These are phyloP conservation scores for Drosophila melanica DNA, from an alignment of 1,140 invertebrate genomes.

Conservation along the genomic window DNA sequence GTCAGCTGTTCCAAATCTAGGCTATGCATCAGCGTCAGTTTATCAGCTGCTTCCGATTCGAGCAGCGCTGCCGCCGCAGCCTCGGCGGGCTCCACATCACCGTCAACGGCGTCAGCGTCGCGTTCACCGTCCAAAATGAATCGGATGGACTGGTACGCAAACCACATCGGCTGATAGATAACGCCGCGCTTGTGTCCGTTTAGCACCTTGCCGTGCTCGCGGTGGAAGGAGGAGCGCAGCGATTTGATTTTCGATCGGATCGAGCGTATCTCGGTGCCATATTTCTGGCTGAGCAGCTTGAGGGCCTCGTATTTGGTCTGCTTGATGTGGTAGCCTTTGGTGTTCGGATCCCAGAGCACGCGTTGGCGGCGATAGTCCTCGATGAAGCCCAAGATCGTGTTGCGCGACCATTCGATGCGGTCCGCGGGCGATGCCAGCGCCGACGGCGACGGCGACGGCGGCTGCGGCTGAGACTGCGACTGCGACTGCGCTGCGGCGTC, in stretches of 20 bases:
- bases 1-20: constrained; percentile 73
- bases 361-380: constrained; percentile 78
- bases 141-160: constrained; percentile 80
- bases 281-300: constrained; percentile 74
- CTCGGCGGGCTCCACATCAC: constrained; percentile 33
- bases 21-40: constrained; percentile 69
- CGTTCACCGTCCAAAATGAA: constrained; percentile 78
- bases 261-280: constrained; percentile 79
- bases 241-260: constrained; percentile 82
- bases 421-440: constrained; percentile 49
- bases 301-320: constrained; percentile 81
- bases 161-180: constrained; percentile 83
- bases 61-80: constrained; percentile 27
- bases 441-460: constrained; percentile 33
- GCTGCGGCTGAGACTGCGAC: constrained; percentile 4
- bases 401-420: constrained; percentile 80
- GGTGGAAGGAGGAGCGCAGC: constrained; percentile 78
- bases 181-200: constrained; percentile 74
- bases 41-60: constrained; percentile 58
- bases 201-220: constrained; percentile 79
- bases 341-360: constrained; percentile 81
- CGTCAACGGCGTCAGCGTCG: constrained; percentile 44
- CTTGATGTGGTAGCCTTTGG: constrained; percentile 82
- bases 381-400: constrained; percentile 78
- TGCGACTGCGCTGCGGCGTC: constrained; percentile 52